These are phyloP conservation scores for Macrosoma leucophasiata DNA, from an alignment of 2,888 invertebrate species.

Conservation along the genomic window DNA sequence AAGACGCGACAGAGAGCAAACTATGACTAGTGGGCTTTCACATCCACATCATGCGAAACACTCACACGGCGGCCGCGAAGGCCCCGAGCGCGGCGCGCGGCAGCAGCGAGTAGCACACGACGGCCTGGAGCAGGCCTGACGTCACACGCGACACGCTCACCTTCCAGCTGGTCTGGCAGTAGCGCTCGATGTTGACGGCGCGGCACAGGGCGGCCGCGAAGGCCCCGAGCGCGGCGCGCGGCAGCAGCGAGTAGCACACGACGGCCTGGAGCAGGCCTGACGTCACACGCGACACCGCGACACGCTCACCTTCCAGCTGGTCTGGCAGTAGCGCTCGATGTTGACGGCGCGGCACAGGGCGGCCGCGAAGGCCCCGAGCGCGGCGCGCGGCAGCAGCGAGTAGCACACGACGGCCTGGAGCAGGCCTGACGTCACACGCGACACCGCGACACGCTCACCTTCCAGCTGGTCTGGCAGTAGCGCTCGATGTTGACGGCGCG, in stretches of 20 bases:
- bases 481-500: conserved; percentile 88
- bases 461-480: conserved; percentile 87
- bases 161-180: conserved; percentile 89
- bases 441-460: conserved; percentile 80
- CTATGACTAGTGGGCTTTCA: too few species aligned
- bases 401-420: conserved; percentile 93
- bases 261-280: conserved; percentile 91
- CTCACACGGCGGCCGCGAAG: conserved; percentile 90
- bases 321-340: conserved; percentile 83
- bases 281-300: conserved; percentile 84
- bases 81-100: conserved; percentile 84
- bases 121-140: not conserved
- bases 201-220: conserved; percentile 91
- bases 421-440: conserved; percentile 86
- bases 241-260: conserved; percentile 92
- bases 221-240: conserved; percentile 84
- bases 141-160: conserved; percentile 26
- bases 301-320: conserved; percentile 84
- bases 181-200: conserved; percentile 87
- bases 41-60: too few species aligned
- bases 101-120: not conserved
- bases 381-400: conserved; percentile 89
- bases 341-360: conserved; percentile 93
- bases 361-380: conserved; percentile 86
- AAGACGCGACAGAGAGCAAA: too few species aligned